These are phyloP conservation scores for Pammene fasciana DNA, from an alignment of 2,888 invertebrate species.

Conservation along the genomic window DNA sequence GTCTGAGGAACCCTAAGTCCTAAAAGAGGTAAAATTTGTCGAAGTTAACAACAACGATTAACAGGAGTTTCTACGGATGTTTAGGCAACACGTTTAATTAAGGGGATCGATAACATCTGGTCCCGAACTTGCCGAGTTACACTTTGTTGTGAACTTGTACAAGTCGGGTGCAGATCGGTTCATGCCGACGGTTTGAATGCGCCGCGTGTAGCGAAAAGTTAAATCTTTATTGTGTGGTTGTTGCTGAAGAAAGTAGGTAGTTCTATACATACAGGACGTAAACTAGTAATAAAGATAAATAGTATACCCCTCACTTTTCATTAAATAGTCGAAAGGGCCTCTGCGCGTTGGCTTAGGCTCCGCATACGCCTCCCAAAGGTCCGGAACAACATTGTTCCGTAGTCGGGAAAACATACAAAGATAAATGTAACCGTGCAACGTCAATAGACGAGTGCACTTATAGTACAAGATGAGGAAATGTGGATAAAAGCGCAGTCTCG, in stretches of 20 bases:
- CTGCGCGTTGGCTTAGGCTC: too few relatives aligned
- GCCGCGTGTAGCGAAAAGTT: neutral
- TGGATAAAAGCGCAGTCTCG: too few relatives aligned
- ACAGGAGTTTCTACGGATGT: conserved; percentile 29
- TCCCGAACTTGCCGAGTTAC: conserved; percentile 20
- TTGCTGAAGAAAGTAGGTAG: neutral
- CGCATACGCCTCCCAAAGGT: too few relatives aligned
- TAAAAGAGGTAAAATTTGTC: conserved; percentile 45
- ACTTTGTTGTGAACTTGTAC: conserved; percentile 20
- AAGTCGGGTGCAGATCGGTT: neutral
- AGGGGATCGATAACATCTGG: conserved; percentile 39
- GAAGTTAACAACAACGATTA: conserved; percentile 46
- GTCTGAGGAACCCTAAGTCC: conserved; percentile 9
- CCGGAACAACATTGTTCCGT: too few relatives aligned
- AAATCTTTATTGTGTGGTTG: neutral
- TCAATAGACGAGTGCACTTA: too few relatives aligned
- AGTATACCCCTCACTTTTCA: too few relatives aligned
- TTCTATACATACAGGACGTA: too few relatives aligned
- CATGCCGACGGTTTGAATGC: neutral
- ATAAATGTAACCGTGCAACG: too few relatives aligned
- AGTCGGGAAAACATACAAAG: too few relatives aligned
- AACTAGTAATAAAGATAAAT: too few relatives aligned
- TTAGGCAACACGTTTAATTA: conserved; percentile 39
- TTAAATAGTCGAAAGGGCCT: too few relatives aligned
- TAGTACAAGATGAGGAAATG: too few relatives aligned